Conservation (phyloP, 2,797 vertebrate species). For the Poecilia velifera region DNA sequence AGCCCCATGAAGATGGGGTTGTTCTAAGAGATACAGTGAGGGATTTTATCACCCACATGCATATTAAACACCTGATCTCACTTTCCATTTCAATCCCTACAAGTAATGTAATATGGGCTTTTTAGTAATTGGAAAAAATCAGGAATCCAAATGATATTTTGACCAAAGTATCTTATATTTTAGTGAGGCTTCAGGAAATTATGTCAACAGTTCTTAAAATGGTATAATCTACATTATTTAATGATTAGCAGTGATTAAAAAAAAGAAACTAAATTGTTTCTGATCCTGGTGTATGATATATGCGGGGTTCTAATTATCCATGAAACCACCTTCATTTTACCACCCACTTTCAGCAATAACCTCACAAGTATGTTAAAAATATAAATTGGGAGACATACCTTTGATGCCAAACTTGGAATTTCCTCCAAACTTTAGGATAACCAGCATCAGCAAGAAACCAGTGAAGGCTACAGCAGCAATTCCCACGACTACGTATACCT, state of each 20-base stretch:
- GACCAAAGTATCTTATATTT: background rate
- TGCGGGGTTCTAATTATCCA: conserved; percentile 25
- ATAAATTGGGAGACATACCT: conserved; percentile 86
- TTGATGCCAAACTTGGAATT: conserved; percentile 99
- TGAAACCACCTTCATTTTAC: conserved; percentile 40
- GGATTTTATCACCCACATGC: background rate
- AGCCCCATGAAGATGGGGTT: background rate
- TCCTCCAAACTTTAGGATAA: conserved; percentile 96
- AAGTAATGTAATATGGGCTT: background rate
- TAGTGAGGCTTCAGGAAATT: background rate
- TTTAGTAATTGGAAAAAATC: background rate
- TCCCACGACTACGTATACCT: conserved; percentile 97
- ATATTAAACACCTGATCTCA: background rate
- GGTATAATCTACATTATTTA: background rate
- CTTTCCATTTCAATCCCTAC: background rate
- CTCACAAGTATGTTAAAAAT: background rate
- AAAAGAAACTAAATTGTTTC: background rate
- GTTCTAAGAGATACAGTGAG: background rate
- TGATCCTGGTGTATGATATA: background rate
- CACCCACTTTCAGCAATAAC: background rate
- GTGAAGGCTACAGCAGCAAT: conserved; percentile 94
- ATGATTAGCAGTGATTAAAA: background rate
- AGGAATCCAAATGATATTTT: background rate
- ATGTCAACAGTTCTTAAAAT: background rate
- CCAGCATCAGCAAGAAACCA: conserved; percentile 93